Base-by-base conservation (phyloP, 2,113 vertebrate genomes). In the Otis tarda region DNA sequence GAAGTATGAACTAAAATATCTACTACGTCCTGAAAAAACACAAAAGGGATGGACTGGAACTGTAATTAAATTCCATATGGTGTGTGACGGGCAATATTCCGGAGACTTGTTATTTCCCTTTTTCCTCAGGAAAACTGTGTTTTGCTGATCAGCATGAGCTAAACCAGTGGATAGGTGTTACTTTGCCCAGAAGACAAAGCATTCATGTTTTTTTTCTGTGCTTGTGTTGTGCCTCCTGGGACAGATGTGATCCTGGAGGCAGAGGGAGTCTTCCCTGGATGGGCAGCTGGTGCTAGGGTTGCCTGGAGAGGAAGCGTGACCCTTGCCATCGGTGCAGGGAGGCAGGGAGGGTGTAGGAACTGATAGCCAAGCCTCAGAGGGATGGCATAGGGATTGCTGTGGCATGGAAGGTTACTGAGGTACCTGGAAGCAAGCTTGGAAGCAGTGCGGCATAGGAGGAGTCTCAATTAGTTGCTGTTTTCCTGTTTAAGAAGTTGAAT, bases 281-380 rank as follows among this genome's bases (percentile, higher is more conserved):
- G 27, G 27, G 27, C 5, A 76, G 21, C 49, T 81, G 41, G 31
- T 57, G 33, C 14, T 89, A 45, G 27, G 11, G 5, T 74, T 56
- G 4, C 31, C 39, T 2, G 3, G 25, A 55, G n/a, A 3, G 14
- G 8, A 3, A 61, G 7, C 0, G 0, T 39, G 28, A 25, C 52
- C 24, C 24, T 76, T 49, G 35, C 37, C 22, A n/a, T 7, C 0
- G 0, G 7, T 28, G 27, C 17, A 49, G 19, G 30, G 20, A 20
- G 21, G 67, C 43, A 53, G 27, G 0, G 4, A 61, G 18, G n/a
- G 11, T 4, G 2, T 3, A 3, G 19, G 21, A 49, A 23, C 47
- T 7, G 14, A 16, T 12, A 35, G 61, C 33, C 19, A 55, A 65
- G 82, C 25, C 14, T 7, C 31, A 43, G 20, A 24, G 59, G 27